A percentile compares a stretch with the other conserved stretches of the same genome.
These are phyloP conservation scores for Drosophila putrida DNA, from an alignment of 2,888 invertebrate species.

Conservation along the genomic window DNA sequence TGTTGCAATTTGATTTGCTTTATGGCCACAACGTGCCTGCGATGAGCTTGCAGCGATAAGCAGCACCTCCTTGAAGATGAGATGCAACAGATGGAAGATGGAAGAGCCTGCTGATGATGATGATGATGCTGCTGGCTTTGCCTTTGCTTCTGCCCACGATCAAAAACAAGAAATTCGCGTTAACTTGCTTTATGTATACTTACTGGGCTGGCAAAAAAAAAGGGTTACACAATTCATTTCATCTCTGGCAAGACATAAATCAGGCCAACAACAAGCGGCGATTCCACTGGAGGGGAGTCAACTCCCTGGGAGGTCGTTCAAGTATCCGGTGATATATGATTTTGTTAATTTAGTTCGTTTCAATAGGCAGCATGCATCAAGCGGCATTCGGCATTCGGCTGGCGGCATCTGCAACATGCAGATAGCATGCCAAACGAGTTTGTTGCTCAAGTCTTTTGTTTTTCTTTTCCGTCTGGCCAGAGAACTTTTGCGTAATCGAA, in stretches of 20 bases:
- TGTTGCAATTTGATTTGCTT: conserved; percentile 82
- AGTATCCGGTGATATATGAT: conserved; percentile 73
- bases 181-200: conserved; percentile 54
- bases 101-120: conserved; percentile 28
- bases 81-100: conserved; percentile 25
- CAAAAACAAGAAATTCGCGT: conserved; percentile 78
- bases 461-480: conserved; percentile 29
- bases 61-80: conserved; percentile 39
- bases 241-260: conserved; percentile 81
- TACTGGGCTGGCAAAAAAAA: conserved; percentile 16
- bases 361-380: conserved; percentile 41
- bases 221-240: conserved; percentile 81
- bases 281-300: conserved; percentile 38
- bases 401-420: conserved; percentile 3
- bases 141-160: conserved; percentile 72
- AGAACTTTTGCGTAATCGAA: conserved; percentile 75
- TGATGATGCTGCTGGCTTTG: conserved; percentile 27
- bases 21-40: conserved; percentile 69
- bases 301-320: conserved; percentile 74
- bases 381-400: conserved; percentile 9
- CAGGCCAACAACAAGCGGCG: conserved; percentile 74
- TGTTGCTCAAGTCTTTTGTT: conserved; percentile 68
- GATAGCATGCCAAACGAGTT: conserved; percentile 58
- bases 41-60: conserved; percentile 73
- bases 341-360: conserved; percentile 76